Evolutionary conservation across 2,113 vertebrate species (phyloP).

Genomic region (Hippocampus comes): DNA sequence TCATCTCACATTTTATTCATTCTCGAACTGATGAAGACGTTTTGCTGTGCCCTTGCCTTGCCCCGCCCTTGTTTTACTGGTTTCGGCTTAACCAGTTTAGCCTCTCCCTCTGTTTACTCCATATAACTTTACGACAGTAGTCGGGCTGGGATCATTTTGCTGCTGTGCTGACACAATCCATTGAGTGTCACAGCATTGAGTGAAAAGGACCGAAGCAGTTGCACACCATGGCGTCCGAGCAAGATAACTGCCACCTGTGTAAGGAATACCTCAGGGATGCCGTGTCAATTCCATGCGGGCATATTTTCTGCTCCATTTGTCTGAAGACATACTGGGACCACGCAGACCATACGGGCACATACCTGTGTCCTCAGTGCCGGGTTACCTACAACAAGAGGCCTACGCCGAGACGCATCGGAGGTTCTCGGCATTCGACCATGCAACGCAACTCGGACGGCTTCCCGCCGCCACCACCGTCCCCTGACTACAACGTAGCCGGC

Average conservation of each 20-base stretch:
- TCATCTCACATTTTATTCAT: conserved; percentile 59
- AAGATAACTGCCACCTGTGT: conserved; percentile 72
- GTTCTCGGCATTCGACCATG: conserved; percentile 49
- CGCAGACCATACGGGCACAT: conserved; percentile 66
- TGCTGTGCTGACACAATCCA: conserved; percentile 42
- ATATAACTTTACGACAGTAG: conserved; percentile 57
- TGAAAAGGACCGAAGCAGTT: neutral
- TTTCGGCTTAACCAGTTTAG: conserved; percentile 80
- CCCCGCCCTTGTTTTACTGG: conserved; percentile 71
- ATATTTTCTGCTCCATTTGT: conserved; percentile 73
- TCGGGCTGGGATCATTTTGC: conserved; percentile 61
- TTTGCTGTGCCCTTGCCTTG: conserved; percentile 47
- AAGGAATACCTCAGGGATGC: conserved; percentile 75
- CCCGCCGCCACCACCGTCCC: conserved; percentile 70
- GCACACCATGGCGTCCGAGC: conserved; percentile 65
- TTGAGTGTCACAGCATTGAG: conserved; percentile 1
- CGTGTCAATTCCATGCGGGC: conserved; percentile 75
- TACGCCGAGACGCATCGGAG: conserved; percentile 58
- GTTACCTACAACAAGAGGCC: conserved; percentile 76
- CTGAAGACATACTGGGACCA: conserved; percentile 80
- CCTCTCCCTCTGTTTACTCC: conserved; percentile 72
- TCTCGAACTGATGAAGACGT: conserved; percentile 36
- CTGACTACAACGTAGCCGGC: conserved; percentile 77
- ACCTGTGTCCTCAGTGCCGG: conserved; percentile 70
- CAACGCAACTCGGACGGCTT: conserved; percentile 50